Evolutionary conservation across 2,797 vertebrate genomes (phyloP).

Genomic region (Luscinia luscinia): DNA sequence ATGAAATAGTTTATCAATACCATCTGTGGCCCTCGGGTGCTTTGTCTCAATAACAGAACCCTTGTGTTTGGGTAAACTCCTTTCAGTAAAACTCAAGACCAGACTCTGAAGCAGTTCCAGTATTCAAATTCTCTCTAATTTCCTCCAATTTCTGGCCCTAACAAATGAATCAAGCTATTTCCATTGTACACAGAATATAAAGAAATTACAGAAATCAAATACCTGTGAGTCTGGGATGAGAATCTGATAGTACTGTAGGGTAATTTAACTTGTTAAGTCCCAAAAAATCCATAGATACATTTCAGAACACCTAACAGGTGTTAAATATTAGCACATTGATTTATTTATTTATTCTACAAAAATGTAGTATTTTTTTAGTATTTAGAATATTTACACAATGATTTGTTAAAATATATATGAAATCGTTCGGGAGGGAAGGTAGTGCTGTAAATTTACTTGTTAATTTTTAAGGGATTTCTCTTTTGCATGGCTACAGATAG

Average conservation of each 20-base stretch:
- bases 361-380: background rate
- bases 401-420: background rate
- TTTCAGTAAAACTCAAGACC: background rate
- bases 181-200: background rate
- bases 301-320: background rate
- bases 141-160: background rate
- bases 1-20: background rate
- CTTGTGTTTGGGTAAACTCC: background rate
- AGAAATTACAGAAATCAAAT: background rate
- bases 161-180: background rate
- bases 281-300: background rate
- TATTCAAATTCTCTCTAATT: background rate
- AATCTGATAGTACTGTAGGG: background rate
- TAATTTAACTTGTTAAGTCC: background rate
- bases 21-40: background rate
- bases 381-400: background rate
- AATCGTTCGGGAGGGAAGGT: rapidly evolving
- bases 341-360: background rate
- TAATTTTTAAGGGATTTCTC: background rate
- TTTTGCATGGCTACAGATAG: background rate
- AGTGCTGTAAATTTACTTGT: background rate
- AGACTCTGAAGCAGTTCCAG: background rate
- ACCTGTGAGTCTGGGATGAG: background rate
- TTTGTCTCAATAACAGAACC: background rate
- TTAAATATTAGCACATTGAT: background rate